A percentile compares a stretch with the other conserved stretches of the same genome.
These are phyloP conservation scores for human (Homo sapiens) DNA, from an alignment of 2,113 vertebrate species.

Conservation along the genomic window GRCh38 chr14:38759501-38760000, in stretches of 20 bases:
- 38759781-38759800: no score
- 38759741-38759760: not conserved
- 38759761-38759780: no score
- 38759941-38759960: not conserved
- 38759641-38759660: not conserved
- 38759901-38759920: not conserved
- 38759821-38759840: not conserved
- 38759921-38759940: not conserved
- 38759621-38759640: not conserved
- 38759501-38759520: not conserved
- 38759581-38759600: not conserved
- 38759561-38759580: not conserved
- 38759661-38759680: not conserved
- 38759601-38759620: not conserved
- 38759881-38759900: not conserved
- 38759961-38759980: conserved; percentile 44
- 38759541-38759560: not conserved
- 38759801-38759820: no score
- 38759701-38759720: not conserved
- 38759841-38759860: not conserved
- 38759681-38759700: not conserved
- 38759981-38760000: not conserved
- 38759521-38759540: not conserved
- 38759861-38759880: not conserved
- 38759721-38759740: not conserved